Conservation (phyloP, 2,797 vertebrate genomes). For the Gastrophryne carolinensis region DNA sequence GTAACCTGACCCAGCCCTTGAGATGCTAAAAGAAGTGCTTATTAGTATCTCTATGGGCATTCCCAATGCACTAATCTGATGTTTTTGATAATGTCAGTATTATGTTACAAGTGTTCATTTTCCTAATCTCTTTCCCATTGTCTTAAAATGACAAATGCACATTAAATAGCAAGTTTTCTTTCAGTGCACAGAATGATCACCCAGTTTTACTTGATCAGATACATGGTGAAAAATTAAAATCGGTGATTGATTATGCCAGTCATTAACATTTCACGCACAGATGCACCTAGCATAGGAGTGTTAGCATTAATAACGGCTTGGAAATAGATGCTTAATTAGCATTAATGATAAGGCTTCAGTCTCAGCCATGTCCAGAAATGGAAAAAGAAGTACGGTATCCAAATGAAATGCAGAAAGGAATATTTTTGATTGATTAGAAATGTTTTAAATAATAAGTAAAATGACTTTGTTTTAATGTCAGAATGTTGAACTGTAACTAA, state of each 20-base stretch:
- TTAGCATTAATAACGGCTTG: constrained; percentile 24
- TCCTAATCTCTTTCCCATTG: too few relatives aligned
- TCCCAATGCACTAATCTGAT: too few relatives aligned
- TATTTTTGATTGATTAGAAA: constrained; percentile 3
- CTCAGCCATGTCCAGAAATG: not conserved
- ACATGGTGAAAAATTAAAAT: constrained; percentile 16
- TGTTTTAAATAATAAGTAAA: not conserved
- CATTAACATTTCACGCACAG: constrained; percentile 17
- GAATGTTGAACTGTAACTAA: not conserved
- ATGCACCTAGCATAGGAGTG: constrained; percentile 9
- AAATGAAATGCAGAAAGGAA: not conserved
- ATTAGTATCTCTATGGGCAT: too few relatives aligned
- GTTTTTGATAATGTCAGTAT: too few relatives aligned
- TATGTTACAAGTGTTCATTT: too few relatives aligned
- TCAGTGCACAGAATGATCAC: too few relatives aligned
- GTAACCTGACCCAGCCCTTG: too few relatives aligned
- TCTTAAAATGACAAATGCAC: too few relatives aligned
- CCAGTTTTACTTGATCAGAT: not conserved
- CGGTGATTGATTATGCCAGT: constrained; percentile 13
- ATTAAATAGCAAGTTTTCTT: too few relatives aligned
- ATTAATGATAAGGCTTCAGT: constrained; percentile 24
- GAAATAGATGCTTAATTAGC: constrained; percentile 39
- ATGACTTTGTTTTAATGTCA: not conserved
- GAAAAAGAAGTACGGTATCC: constrained; percentile 4
- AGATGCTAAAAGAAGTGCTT: too few relatives aligned